Evolutionary conservation across 1,140 invertebrate species (phyloP).

Genomic region (Drosophila ohnishii): DNA sequence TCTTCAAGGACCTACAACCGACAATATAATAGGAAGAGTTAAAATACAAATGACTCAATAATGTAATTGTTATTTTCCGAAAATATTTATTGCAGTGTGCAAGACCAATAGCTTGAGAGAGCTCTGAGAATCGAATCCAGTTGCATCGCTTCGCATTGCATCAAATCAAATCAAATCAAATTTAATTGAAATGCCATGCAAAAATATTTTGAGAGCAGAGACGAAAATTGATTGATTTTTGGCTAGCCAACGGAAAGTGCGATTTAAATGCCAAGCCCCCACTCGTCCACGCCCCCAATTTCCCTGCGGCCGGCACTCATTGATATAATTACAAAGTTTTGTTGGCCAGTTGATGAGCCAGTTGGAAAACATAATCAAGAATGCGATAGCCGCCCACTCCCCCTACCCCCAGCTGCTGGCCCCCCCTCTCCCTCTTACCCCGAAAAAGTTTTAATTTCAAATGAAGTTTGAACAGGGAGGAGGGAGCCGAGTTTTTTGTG

Average conservation of each 20-base stretch:
- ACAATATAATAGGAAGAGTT: too few species aligned
- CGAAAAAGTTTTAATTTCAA: constrained; percentile 76
- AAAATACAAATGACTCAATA: not conserved
- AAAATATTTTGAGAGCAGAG: constrained; percentile 63
- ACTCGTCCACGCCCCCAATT: too few species aligned
- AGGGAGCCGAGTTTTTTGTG: constrained; percentile 2
- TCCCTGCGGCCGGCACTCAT: constrained; percentile 46
- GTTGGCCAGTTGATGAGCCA: constrained; percentile 76
- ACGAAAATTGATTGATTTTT: constrained; percentile 75
- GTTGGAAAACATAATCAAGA: constrained; percentile 80
- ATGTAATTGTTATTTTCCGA: not conserved
- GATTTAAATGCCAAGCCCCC: constrained; percentile 37
- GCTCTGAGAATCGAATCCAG: constrained; percentile 21
- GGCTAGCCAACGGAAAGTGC: constrained; percentile 41
- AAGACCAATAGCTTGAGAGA: constrained; percentile 11
- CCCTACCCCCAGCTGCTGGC: constrained; percentile 11
- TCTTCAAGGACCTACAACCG: not conserved
- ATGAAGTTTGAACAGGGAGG: constrained; percentile 67
- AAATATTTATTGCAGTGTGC: constrained; percentile 2
- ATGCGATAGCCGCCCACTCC: constrained; percentile 56
- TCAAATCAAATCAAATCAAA: constrained; percentile 65
- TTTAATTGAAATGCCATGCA: constrained; percentile 75
- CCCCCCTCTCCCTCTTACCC: constrained; percentile 4
- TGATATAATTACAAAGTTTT: constrained; percentile 80
- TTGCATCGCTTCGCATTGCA: constrained; percentile 27